A percentile compares a stretch with the other conserved stretches of the same genome.
Evolutionary conservation across 2,888 invertebrate genomes (phyloP).

Genomic region (Nezara viridula): DNA sequence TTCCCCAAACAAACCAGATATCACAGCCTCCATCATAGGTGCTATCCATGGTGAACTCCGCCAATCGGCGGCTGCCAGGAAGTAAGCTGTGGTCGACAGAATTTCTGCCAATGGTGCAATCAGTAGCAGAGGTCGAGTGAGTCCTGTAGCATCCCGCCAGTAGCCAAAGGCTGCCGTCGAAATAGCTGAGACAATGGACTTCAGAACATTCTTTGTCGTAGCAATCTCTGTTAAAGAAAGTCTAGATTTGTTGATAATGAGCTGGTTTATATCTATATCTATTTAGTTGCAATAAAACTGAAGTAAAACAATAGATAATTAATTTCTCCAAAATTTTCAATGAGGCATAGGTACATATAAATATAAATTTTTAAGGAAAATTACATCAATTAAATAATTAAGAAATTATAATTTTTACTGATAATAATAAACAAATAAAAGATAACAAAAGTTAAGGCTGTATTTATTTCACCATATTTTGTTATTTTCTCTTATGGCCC

Average conservation of each 20-base stretch:
- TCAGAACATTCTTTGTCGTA: background rate
- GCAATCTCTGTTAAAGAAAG: background rate
- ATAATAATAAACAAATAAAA: too few species aligned
- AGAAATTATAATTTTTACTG: too few species aligned
- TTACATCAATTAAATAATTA: too few species aligned
- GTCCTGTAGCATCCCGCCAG: conserved; percentile 15
- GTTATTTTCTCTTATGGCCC: too few species aligned
- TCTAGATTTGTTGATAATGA: background rate
- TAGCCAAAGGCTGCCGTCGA: background rate
- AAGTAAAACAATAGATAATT: too few species aligned
- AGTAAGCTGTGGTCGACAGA: background rate
- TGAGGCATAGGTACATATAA: too few species aligned
- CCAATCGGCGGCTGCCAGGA: background rate
- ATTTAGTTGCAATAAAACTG: too few species aligned
- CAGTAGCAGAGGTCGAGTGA: background rate
- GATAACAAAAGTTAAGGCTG: too few species aligned
- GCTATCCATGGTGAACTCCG: background rate
- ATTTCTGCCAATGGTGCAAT: background rate
- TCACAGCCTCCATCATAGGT: background rate
- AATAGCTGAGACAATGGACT: background rate
- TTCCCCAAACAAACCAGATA: background rate
- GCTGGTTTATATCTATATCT: too few species aligned
- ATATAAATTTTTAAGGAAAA: too few species aligned
- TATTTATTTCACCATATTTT: too few species aligned
- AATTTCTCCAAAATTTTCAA: too few species aligned